Evolutionary conservation across 2,797 vertebrate genomes (phyloP), one percentile per base, ranked within the genome.

Genomic region (Gorsachius magnificus): DNA sequence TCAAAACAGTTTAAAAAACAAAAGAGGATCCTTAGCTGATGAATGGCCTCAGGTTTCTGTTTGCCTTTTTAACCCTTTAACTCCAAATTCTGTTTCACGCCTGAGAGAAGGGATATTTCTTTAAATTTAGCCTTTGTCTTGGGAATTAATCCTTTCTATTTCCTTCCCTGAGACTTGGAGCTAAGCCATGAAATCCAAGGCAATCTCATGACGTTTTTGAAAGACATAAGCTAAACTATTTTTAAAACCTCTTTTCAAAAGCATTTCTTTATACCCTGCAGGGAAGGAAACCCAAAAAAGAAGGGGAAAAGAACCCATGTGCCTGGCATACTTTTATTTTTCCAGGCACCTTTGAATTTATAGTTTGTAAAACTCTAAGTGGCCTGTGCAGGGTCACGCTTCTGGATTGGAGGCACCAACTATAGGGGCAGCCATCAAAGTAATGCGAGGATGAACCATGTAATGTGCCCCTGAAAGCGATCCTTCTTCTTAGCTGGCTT

Each of bases 361-460:
- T 10, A 0, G 36, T 80, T 56, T 63, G 13, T 89, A 35, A 65
- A 83, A 79, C 1, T 1, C 33, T 20, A 56, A 76, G 35, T 31
- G 46, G 11, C 60, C 36, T 51, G 41, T 21, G 18, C 35, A 10
- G 68, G 1, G 0, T 72, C 48, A 56, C 0, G 0, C 36, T 46
- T 75, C 36, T 38, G 58, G 51, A 36, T 5, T 25, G 54, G 64
- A 43, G 51, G 43, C 72, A 69, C 16, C 25, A 14, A 22, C 33
- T 21, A 16, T 2, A 35, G 57, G 45, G 28, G 7, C 16, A 21
- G 64, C n/a, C 72, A 35, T 71, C 36, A 41, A 83, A 72, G 53
- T 22, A 43, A 31, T 0, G 1, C 31, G 31, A 58, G 38, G 70
- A 60, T 56, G 54, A 72, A 38, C 11, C 16, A 1, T 84, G 56